Evolutionary conservation across 2,888 invertebrate species (phyloP).

Genomic region (Marasmarcha lunaedactyla): DNA sequence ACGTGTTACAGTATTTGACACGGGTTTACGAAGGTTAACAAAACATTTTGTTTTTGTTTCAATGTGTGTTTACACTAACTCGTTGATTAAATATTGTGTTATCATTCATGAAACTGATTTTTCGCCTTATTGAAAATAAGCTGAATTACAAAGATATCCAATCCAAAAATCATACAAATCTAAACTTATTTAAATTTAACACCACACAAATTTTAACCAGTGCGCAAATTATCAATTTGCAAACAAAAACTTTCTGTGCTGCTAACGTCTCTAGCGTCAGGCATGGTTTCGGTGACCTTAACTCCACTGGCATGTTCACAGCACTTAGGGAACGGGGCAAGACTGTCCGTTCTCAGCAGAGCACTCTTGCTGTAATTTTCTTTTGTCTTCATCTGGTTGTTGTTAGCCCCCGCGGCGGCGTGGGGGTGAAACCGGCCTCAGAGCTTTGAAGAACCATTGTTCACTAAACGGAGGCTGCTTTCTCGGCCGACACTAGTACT

Average conservation of each 20-base stretch:
- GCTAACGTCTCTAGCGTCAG: conserved; percentile 31
- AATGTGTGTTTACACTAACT: no score
- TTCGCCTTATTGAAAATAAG: no score
- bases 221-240: conserved; percentile 26
- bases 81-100: no score
- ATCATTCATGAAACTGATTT: no score
- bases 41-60: no score
- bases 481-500: conserved; percentile 55
- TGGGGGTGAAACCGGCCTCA: conserved; percentile 46
- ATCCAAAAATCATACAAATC: no score
- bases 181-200: no score
- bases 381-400: conserved; percentile 39
- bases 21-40: no score
- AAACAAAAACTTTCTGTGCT: conserved; percentile 47
- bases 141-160: no score
- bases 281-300: conserved; percentile 24
- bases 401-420: conserved; percentile 34
- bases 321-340: conserved; percentile 52
- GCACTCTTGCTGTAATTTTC: conserved; percentile 45
- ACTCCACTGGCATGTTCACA: conserved; percentile 45
- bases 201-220: neutral
- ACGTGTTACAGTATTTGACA: no score
- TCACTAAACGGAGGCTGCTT: conserved; percentile 52
- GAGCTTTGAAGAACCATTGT: conserved; percentile 59
- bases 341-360: conserved; percentile 30